A percentile compares a stretch with the other conserved stretches of the same genome.
Conservation (phyloP, 53 echinoderm and acorn worm genomes). For the Apostichopus leukothele region DNA sequence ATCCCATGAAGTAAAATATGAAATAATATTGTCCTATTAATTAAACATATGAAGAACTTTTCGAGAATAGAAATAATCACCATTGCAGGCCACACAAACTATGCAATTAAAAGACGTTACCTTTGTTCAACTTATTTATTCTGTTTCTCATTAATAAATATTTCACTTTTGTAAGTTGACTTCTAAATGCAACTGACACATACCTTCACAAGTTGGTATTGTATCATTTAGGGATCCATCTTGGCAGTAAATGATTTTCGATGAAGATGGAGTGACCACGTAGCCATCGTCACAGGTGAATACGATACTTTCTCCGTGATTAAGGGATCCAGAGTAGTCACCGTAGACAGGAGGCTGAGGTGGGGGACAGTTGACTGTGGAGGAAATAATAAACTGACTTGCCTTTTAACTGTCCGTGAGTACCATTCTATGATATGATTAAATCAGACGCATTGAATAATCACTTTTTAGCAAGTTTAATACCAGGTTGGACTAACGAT, state of each 20-base stretch:
- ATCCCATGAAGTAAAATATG: too few relatives aligned
- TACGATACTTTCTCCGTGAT: conserved; percentile 19
- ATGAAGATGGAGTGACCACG: conserved; percentile 1
- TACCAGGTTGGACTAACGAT: too few relatives aligned
- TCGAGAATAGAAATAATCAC: neutral
- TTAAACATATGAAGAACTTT: neutral
- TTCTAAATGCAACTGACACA: neutral
- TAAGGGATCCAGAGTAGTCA: neutral
- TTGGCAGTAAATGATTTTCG: conserved; percentile 4
- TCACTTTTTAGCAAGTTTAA: too few relatives aligned
- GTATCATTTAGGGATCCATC: conserved; percentile 37
- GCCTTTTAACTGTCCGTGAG: too few relatives aligned
- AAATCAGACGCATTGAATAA: too few relatives aligned
- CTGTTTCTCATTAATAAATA: neutral
- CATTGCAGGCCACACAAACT: neutral
- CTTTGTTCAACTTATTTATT: too few relatives aligned
- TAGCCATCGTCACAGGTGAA: conserved; percentile 49
- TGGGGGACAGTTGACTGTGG: conserved; percentile 25
- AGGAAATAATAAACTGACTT: neutral
- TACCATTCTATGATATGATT: too few relatives aligned
- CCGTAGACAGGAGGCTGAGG: conserved; percentile 16
- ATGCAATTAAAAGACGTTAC: too few relatives aligned
- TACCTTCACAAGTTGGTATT: conserved; percentile 34
- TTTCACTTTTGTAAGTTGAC: neutral
- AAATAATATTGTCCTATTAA: too few relatives aligned